phyloP scores from a whole-genome alignment of 2,888 invertebrate species.

The Hypsopygia costalis region DNA sequence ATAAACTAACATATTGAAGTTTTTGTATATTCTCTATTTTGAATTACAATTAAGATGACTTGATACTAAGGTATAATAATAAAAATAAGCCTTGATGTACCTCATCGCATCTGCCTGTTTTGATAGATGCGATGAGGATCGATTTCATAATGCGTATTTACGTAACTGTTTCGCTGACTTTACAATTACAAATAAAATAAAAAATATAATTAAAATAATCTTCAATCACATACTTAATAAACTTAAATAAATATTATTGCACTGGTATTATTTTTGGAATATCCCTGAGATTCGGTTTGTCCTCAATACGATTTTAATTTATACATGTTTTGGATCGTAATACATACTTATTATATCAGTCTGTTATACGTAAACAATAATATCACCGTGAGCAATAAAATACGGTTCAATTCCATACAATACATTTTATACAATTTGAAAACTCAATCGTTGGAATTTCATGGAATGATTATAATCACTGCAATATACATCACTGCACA shows the following conservation, averaged over 20 bases:
- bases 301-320: background rate
- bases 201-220: constrained; percentile 8
- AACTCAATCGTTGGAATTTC: constrained; percentile 6
- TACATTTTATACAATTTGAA: background rate
- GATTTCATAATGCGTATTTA: too few species aligned
- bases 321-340: constrained; percentile 13
- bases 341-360: constrained; percentile 17
- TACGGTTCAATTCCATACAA: background rate
- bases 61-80: too few species aligned
- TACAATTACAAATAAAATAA: background rate
- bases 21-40: too few species aligned
- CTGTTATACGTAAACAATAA: constrained; percentile 1
- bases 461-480: constrained; percentile 5
- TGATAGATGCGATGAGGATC: too few species aligned
- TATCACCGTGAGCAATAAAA: background rate
- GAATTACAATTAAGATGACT: too few species aligned
- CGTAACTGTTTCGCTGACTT: background rate
- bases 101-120: too few species aligned
- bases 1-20: too few species aligned
- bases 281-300: constrained; percentile 23
- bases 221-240: constrained; percentile 17
- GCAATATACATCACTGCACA: background rate
- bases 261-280: constrained; percentile 27
- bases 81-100: too few species aligned
- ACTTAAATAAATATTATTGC: constrained; percentile 13